Evolutionary conservation across 2,888 invertebrate genomes (phyloP), one percentile per base, ranked within the genome.

Genomic region (Muscina levida): DNA sequence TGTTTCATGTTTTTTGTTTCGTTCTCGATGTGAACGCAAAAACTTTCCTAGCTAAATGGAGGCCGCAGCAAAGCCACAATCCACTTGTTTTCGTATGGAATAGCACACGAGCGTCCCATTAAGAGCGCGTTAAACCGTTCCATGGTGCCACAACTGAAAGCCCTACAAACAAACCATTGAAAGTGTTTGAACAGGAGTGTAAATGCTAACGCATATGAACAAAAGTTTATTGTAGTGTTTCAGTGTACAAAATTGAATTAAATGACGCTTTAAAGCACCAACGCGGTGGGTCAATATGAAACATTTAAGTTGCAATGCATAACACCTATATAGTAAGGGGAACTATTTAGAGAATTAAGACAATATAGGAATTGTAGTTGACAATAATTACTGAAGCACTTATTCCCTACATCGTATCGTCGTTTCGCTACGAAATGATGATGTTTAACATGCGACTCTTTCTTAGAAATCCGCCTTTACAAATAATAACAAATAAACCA

Each of bases 41-140:
- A 66, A 71, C 42, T 59, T 42, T 72, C 59, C 24, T 67, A 62
- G 48, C 19, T 46, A 22, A 79, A 67, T 59, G 42, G 13, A 31
- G 65, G 24, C 31, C 51, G 19, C 68, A 51, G 22, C 13, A 68
- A 31, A 51, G 51, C 44, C 48, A 8, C 48, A 53, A 24, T 22
- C 8, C 46, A 51, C 51, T 22, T 19, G 51, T 65, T 67, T 68
- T 39, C 42, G 24, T 37, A 46, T 22, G 26, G 67, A 72, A 77
- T 39, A 56, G 70, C 48, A 70, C 65, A 57, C 42, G 19, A 39
- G 59, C 67, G 65, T 74, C 53, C 65, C 71, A 67, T 62, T 74
- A 57, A 72, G 57, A 77, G 68, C 62, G 67, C 68, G 68, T 75
- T 75, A 46, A 65, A 75, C 74, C 68, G 37, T 74, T 53, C 44